These are phyloP conservation scores for Mixornis gularis DNA, from an alignment of 2,113 vertebrate species.

Conservation along the genomic window DNA sequence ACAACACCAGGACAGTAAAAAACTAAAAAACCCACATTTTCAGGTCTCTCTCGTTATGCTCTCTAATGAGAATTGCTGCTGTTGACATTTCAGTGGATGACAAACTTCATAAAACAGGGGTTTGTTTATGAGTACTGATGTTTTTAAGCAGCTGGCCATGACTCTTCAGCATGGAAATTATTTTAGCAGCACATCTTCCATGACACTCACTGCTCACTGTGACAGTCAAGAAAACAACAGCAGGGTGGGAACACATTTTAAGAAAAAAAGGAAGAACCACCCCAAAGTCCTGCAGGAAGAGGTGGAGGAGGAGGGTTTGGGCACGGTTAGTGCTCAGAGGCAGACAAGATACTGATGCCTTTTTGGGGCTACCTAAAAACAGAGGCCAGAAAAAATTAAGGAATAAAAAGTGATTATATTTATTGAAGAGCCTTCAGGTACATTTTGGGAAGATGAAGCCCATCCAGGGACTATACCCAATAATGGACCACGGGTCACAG, in stretches of 20 bases:
- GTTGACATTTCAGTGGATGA: neutral
- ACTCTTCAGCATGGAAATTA: neutral
- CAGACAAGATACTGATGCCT: neutral
- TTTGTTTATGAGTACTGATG: neutral
- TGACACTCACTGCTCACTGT: accelerated
- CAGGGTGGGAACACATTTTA: neutral
- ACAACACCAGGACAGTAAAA: neutral
- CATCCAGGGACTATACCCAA: no score
- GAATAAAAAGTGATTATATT: neutral
- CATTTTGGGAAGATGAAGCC: neutral
- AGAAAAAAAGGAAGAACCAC: neutral
- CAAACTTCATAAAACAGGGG: neutral
- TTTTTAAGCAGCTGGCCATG: neutral
- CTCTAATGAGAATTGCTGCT: neutral
- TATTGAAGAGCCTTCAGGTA: neutral
- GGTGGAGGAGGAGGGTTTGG: neutral
- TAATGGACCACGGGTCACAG: accelerated
- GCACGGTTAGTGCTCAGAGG: neutral
- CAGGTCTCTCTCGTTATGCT: neutral
- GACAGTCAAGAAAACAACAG: neutral
- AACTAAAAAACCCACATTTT: neutral
- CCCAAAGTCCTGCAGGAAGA: neutral
- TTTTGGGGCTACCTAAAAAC: neutral
- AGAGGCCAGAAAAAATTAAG: neutral
- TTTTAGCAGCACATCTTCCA: neutral